Evolutionary conservation across 1,140 invertebrate species (phyloP).

Genomic region (Scaptomyza pallida): DNA sequence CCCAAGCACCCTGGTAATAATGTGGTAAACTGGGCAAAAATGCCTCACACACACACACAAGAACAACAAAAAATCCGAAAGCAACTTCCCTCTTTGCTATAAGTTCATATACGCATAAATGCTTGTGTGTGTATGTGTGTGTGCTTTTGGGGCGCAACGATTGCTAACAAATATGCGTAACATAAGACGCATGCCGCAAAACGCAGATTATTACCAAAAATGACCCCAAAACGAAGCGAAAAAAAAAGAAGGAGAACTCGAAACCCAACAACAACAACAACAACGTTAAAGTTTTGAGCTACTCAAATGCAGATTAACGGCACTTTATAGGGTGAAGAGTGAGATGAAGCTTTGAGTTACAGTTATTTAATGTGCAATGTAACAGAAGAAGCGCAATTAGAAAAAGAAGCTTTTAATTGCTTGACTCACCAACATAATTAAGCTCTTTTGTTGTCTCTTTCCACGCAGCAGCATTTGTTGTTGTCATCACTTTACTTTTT

Average conservation of each 20-base stretch:
- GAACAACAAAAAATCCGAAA: background rate
- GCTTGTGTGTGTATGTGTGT: conserved; percentile 15
- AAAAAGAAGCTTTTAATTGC: no score
- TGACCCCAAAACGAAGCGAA: background rate
- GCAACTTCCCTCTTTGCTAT: conserved; percentile 1
- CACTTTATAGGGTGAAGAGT: no score
- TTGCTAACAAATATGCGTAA: conserved; percentile 46
- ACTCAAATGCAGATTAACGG: background rate
- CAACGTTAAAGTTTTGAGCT: background rate
- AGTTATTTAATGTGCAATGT: no score
- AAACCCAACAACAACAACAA: no score
- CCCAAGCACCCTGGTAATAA: conserved; percentile 71
- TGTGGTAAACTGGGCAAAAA: conserved; percentile 64
- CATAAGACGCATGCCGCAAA: conserved; percentile 30
- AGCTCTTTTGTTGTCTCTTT: no score
- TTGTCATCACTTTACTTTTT: no score
- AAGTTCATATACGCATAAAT: background rate
- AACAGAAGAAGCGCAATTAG: no score
- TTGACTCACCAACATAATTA: no score
- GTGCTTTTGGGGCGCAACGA: conserved; percentile 22
- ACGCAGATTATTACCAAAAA: conserved; percentile 28
- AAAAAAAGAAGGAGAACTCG: conserved; percentile 5
- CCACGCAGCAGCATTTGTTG: no score
- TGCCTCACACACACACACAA: background rate
- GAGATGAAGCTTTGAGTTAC: no score